Evolutionary conservation across 2,113 vertebrate genomes (phyloP).

Genomic region (Zosterops borbonicus): DNA sequence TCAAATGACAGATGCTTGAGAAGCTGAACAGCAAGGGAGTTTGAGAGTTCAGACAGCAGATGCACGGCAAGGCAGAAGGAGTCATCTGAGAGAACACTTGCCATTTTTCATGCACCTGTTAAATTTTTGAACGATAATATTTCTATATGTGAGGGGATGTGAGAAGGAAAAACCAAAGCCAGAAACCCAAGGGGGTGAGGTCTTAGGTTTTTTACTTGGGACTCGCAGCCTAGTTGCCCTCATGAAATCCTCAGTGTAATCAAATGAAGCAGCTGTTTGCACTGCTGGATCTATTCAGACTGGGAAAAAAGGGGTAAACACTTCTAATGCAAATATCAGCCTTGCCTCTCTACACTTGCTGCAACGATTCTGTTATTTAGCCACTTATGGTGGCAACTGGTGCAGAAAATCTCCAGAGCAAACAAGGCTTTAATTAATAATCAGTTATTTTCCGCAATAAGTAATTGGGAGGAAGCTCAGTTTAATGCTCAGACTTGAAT

Average conservation of each 20-base stretch:
- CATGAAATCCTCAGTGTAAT: slow-evolving; percentile 25
- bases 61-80: not conserved
- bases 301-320: slow-evolving; percentile 58
- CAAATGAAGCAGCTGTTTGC: slow-evolving; percentile 56
- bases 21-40: slow-evolving; percentile 38
- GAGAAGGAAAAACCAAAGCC: not conserved
- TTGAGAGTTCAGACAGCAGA: slow-evolving; percentile 47
- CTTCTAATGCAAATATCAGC: slow-evolving; percentile 63
- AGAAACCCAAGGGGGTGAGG: not conserved
- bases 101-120: slow-evolving; percentile 59
- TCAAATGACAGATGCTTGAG: slow-evolving; percentile 63
- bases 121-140: slow-evolving; percentile 46
- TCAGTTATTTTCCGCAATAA: slow-evolving; percentile 33
- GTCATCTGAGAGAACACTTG: slow-evolving; percentile 59
- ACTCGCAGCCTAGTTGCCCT: not conserved
- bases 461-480: slow-evolving; percentile 24
- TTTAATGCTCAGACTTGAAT: slow-evolving; percentile 6
- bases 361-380: slow-evolving; percentile 58
- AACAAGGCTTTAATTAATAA: slow-evolving; percentile 66
- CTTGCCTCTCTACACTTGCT: slow-evolving; percentile 39
- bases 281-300: slow-evolving; percentile 50
- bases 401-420: slow-evolving; percentile 61
- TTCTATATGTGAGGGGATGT: not conserved
- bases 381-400: slow-evolving; percentile 32
- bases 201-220: not conserved